Evolutionary conservation across 2,113 vertebrate species (phyloP), one percentile per base, ranked within the genome.

Genomic region (Tachysurus vachellii): DNA sequence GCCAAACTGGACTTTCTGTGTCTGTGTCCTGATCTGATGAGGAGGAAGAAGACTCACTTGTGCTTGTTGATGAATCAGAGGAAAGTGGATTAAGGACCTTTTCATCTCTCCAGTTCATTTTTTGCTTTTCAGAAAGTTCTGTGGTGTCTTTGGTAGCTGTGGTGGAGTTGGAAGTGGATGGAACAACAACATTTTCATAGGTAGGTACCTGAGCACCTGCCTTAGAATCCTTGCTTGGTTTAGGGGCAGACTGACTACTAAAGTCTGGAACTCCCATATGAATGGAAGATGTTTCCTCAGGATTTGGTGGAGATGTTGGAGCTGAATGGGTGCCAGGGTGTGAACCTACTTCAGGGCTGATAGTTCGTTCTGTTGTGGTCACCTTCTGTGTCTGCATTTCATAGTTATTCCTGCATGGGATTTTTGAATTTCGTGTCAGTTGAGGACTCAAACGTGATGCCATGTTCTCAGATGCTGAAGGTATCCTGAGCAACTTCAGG

Each of bases 361-460:
- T 5, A 93, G 92, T 86, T 73, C 87, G 88, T 90, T 94, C 94
- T 0, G 93, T 95, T 90, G 94, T 95, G 79, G 94, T 94, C 57
- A 94, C 93, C 53, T 42, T 88, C 94, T 95, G 70, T 95, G 94
- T 0, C 92, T 96, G 96, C 3, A 96, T 96, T 53, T 98, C 97
- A 16, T 97, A 95, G 88, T 96, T 97, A 90, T 96, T 96, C 80
- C 96, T 96, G 59, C 97, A 98, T 5, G 97, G 97, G 88, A 98
- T 99, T 91, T 96, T 94, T 85, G 97, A 97, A 90, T 93, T 96
- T n/a, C 96, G 96, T 8, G 97, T 94, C 1, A 98, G 96, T 83
- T 98, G 97, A 11, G 97, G 97, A 85, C 97, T 99, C 61, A 98
- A 94, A 0, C 96, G 96, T 9, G 94, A 88, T 11, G 94, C 91